Base-by-base conservation (phyloP, 2,113 vertebrate species). In the Chionomys nivalis region DNA sequence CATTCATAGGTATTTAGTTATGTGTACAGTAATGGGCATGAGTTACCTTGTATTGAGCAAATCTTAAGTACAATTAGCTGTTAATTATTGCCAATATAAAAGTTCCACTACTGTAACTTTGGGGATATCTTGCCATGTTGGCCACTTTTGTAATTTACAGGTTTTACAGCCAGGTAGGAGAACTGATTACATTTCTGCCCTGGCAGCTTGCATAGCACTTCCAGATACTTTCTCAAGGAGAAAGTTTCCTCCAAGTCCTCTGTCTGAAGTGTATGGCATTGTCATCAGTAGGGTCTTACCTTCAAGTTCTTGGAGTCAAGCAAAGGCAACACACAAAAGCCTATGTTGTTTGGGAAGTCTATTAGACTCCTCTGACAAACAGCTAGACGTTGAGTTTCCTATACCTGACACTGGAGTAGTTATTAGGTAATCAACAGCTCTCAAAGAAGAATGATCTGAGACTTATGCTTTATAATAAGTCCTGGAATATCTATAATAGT, bases 401-500 rank as follows among this genome's bases (percentile, higher is more conserved):
- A 42, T 9, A 2, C n/a, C 81, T 44, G 81, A 16, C 39, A 85
- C 4, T 9, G 26, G 9, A 16, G 7, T 58, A 85, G n/a, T 65
- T 85, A 39, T 31, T 65, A 65, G 26, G 31, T 65, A 44, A 44
- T 31, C 58, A 31, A 11, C 13, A 42, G 8, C 8, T 19, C 8
- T 44, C 70, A 89, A 93, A 23, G 42, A 77, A n/a, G 76, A 96
- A 94, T 86, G 89, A 91, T 16, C 8, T 85, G 61, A 93, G 36
- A 66, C 52, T 92, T 96, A 91, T 75, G 72, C 3, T 95, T 89
- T n/a, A 91, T 8, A 28, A 61, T 68, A 90, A 82, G 24, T 86
- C 93, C 58, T 94, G 81, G 89, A 97, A 82, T 76, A 86, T 0
- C 3, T 85, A 88, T 65, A 36, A 89, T 92, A 96, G 55, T 36